Evolutionary conservation across 2,797 vertebrate genomes (phyloP), one percentile per base, ranked within the genome.

Genomic region (Phataginus tricuspis): DNA sequence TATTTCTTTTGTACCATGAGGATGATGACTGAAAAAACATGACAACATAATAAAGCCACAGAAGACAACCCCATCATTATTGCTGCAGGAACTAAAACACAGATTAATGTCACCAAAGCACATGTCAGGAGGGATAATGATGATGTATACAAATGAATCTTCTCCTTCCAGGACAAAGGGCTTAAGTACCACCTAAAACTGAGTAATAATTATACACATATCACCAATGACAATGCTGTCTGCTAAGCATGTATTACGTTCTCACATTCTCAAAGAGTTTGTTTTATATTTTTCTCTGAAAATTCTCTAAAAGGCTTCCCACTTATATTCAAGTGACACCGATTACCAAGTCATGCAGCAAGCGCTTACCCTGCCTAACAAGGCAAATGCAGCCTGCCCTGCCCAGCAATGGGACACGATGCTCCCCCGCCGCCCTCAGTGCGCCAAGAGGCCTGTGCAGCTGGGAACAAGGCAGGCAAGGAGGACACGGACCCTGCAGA

Each of bases 191-290:
- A 98, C 97, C 61, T 94, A 98, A 97, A 98, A 97, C 90, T 64
- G 98, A 96, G 75, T 97, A 98, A 98, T 98, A 98, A 99, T 99
- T 98, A 98, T 85, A 98, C 57, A 98, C 97, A 98, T 98, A 98
- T 98, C 98, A 98, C 96, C 97, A 98, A 97, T 74, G 94, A 98
- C 98, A 98, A 21, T 84, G 97, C 98, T 98, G 98, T 98, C 98
- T 98, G 98, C 98, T 98, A 98, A 97, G 97, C 88, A 64, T 63
- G 59, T 82, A 98, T 98, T 98, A 98, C 95, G 94, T 72, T 92
- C 95, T 96, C 92, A 86, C 94, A 97, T 92, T 98, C 98, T 97
- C 96, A 98, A 98, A 97, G 97, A 96, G 97, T 97, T 98, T 98
- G 98, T 98, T 99, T 98, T 97, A 90, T 93, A 96, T 96, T 98